A percentile compares a stretch with the other conserved stretches of the same genome.
phyloP scores from a whole-genome alignment of 2,113 vertebrate species.

The Cisticola juncidis region DNA sequence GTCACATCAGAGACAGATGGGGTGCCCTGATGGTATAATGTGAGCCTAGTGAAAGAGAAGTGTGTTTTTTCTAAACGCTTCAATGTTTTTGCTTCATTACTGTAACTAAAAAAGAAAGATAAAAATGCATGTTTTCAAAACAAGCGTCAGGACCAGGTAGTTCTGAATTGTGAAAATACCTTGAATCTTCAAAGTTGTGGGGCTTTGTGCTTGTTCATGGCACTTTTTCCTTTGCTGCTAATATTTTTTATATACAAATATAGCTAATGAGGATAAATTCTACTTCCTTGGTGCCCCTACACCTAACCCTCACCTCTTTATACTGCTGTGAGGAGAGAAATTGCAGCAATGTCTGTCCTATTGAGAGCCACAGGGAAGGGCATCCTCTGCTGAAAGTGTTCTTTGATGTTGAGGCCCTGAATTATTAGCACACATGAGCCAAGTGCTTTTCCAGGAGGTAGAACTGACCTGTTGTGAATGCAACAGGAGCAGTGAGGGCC shows the following conservation, averaged over 20 bases:
- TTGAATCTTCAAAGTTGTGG: not conserved
- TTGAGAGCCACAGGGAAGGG: not conserved
- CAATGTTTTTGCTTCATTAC: not conserved
- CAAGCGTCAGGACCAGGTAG: not conserved
- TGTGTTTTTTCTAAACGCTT: not conserved
- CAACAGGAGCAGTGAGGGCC: not conserved
- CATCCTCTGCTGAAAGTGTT: not conserved
- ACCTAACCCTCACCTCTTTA: not conserved
- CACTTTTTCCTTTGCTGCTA: not conserved
- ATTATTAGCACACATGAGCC: not conserved
- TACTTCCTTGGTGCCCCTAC: not conserved
- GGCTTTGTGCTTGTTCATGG: not conserved
- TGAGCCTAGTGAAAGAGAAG: not conserved
- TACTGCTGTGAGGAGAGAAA: not conserved
- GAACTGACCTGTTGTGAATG: not conserved
- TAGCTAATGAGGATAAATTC: not conserved
- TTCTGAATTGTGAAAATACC: not conserved
- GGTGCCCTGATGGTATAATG: not conserved
- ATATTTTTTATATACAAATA: not conserved
- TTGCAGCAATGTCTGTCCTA: not conserved
- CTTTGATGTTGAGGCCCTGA: not conserved
- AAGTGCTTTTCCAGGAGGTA: not conserved
- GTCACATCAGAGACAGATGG: not conserved
- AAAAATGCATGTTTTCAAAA: not conserved
- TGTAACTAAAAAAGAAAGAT: rapidly evolving